phyloP scores from a whole-genome alignment of 2,797 vertebrate species.

The Gila robusta region DNA sequence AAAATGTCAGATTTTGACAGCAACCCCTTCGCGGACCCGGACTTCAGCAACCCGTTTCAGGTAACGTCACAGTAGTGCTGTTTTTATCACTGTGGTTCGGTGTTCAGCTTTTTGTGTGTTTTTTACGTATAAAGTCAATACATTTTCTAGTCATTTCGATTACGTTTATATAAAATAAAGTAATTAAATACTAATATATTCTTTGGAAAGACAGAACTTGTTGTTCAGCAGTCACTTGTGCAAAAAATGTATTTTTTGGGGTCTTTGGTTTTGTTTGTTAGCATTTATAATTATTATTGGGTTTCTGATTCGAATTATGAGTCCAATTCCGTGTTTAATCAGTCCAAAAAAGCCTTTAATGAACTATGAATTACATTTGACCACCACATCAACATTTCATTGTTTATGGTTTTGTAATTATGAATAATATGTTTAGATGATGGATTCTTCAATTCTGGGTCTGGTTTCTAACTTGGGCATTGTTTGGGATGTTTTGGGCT shows the following conservation, averaged over 20 bases:
- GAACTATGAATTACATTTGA: neutral
- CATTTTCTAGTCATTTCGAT: neutral
- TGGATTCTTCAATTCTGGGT: neutral
- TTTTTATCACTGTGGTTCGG: neutral
- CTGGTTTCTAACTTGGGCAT: neutral
- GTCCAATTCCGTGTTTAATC: neutral
- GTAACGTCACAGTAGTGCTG: slow-evolving; percentile 63
- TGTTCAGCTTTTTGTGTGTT: neutral
- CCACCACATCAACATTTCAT: too few relatives aligned
- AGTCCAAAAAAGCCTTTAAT: neutral
- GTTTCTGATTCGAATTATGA: neutral
- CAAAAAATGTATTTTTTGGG: neutral
- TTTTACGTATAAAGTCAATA: neutral
- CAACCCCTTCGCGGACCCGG: slow-evolving; percentile 97
- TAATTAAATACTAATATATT: too few relatives aligned
- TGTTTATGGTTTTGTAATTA: neutral
- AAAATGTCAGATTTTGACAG: slow-evolving; percentile 97
- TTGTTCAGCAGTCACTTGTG: neutral
- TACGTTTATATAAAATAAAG: neutral
- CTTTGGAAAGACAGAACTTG: neutral
- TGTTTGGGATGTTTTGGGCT: neutral
- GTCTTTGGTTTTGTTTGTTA: neutral
- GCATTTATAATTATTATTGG: neutral
- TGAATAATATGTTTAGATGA: neutral
- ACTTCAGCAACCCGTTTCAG: slow-evolving; percentile 96